Base-by-base conservation (phyloP, 2,797 vertebrate genomes). In the Philypnodon macrostomus region DNA sequence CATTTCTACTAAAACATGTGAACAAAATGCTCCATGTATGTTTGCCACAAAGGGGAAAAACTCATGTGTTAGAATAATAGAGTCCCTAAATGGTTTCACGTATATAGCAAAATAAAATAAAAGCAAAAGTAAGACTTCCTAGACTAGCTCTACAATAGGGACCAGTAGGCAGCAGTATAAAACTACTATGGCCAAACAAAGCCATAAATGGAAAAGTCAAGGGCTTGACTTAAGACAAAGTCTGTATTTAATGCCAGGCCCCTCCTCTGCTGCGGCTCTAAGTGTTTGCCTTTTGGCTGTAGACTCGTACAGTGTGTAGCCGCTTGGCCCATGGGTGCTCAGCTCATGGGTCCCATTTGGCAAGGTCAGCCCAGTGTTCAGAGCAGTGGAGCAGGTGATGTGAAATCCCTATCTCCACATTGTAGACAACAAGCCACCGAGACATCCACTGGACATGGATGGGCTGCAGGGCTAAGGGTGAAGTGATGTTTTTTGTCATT, bases 331-430 rank as follows among this genome's bases (percentile, higher is more conserved):
- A 11, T 11, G 1, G 2, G 36, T 46, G 57, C 50, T 47, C 65
- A 53, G 24, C 53, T 46, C 67, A 49, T 19, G 50, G 53, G 40
- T 41, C 7, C 53, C 26, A 57, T 66, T 62, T 73, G 71, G 65
- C 63, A 58, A 60, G 54, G 58, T 67, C 59, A 33, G 17, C 18
- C 14, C 7, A 21, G 55, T 9, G 1, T 71, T 53, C 52, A 33
- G 33, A 35, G 47, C 6, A 53, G 53, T 38, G 38, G 56, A 70
- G 75, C 80, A 85, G 75, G 73, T 85, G 80, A 59, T 31, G 54
- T 68, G 51, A 77, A 80, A 55, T 79, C 70, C 77, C 74, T 71
- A 76, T 73, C 61, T 74, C 77, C 63, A 57, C 62, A 44, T 70
- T 58, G 59, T 77, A 63, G 60, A 47, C 41, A 13, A 42, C 31